Evolutionary conservation across 2,113 vertebrate genomes (phyloP).

Genomic region (Albula glossodonta): DNA sequence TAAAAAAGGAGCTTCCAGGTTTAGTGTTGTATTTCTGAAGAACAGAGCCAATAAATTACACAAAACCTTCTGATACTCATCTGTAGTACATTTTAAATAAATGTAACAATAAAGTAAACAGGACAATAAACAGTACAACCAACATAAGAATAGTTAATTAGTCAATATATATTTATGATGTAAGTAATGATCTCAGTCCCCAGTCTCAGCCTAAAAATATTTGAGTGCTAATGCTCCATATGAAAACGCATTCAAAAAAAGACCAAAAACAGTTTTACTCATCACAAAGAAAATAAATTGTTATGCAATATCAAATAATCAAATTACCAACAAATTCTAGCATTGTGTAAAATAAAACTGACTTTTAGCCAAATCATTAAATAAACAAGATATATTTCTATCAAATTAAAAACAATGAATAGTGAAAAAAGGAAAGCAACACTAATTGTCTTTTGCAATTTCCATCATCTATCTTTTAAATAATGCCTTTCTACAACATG

Average conservation of each 20-base stretch:
- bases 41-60: slow-evolving; percentile 5
- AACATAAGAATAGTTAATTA: neutral
- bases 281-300: neutral
- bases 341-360: neutral
- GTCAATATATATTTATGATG: neutral
- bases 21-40: neutral
- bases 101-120: neutral
- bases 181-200: neutral
- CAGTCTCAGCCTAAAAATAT: neutral
- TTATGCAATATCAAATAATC: too few relatives aligned
- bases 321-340: neutral
- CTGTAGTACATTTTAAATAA: neutral
- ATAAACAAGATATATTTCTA: neutral
- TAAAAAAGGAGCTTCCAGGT: neutral
- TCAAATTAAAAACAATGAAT: neutral
- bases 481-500: neutral
- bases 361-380: neutral
- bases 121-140: slow-evolving; percentile 5
- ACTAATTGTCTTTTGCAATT: neutral
- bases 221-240: neutral
- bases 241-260: neutral
- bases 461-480: neutral
- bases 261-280: neutral
- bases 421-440: neutral
- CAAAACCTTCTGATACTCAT: neutral